These are phyloP conservation scores for Cerastoderma edule DNA, from an alignment of 2,888 invertebrate genomes.

Conservation along the genomic window DNA sequence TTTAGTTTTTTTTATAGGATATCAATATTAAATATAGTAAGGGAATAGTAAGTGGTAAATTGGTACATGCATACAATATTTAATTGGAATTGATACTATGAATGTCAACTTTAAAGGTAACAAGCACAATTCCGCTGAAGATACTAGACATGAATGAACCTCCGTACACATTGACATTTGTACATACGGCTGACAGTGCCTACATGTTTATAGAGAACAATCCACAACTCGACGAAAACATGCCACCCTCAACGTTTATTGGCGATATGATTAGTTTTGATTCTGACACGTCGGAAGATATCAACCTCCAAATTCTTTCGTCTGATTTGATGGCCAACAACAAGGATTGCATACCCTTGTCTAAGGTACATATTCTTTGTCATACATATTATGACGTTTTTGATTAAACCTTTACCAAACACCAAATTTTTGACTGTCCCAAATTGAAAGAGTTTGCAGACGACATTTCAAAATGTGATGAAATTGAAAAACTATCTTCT, in stretches of 20 bases:
- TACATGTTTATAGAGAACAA: conserved; percentile 40
- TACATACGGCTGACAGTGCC: conserved; percentile 29
- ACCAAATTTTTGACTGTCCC: no score
- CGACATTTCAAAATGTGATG: no score
- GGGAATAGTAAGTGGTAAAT: no score
- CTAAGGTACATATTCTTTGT: conserved; percentile 60
- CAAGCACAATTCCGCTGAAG: conserved; percentile 5
- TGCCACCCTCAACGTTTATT: conserved; percentile 53
- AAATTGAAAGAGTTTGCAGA: no score
- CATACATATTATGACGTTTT: no score
- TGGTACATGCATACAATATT: no score
- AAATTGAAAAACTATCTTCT: no score
- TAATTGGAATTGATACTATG: no score
- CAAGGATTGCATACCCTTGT: conserved; percentile 52
- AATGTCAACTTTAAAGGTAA: not conserved
- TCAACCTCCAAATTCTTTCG: conserved; percentile 46
- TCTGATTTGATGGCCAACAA: conserved; percentile 44
- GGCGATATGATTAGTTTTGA: conserved; percentile 63
- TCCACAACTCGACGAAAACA: conserved; percentile 62
- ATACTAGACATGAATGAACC: conserved; percentile 61
- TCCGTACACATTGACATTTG: conserved; percentile 44
- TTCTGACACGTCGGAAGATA: conserved; percentile 54
- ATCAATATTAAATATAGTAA: no score
- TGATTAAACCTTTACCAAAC: no score
- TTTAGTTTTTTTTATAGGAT: no score